Percentiles rank a stretch among this genome's conserved stretches.
These are phyloP conservation scores for Orchesellides sinensis DNA, from an alignment of 2,888 invertebrate genomes.

Conservation along the genomic window DNA sequence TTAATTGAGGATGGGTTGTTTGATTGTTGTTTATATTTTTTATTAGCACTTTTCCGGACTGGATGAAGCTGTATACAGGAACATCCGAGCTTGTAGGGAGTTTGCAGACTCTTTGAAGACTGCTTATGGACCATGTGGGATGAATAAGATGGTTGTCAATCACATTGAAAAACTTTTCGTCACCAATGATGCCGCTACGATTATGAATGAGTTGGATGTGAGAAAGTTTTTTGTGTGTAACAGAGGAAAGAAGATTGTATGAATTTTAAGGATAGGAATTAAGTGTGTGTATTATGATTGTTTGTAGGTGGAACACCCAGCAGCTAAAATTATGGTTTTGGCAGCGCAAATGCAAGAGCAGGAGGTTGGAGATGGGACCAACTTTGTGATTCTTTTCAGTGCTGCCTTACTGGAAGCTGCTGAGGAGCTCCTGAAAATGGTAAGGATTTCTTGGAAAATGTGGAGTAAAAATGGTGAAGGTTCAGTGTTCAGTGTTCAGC, in stretches of 20 bases:
- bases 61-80: conserved; percentile 97
- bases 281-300: not conserved
- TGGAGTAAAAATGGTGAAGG: no score
- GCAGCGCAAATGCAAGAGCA: conserved; percentile 99
- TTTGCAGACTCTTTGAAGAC: conserved; percentile 95
- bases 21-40: conserved; percentile 8
- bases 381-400: conserved; percentile 96
- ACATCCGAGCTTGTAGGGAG: conserved; percentile 97
- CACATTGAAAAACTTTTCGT: conserved; percentile 99
- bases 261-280: not conserved
- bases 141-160: conserved; percentile 99
- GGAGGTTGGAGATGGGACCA: conserved; percentile 99
- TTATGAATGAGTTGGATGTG: conserved; percentile 93
- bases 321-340: conserved; percentile 96
- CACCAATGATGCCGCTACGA: conserved; percentile 99
- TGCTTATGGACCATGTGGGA: conserved; percentile 98
- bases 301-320: conserved; percentile 94
- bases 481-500: no score
- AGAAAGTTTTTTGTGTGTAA: conserved; percentile 50
- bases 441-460: no score
- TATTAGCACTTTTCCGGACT: conserved; percentile 88
- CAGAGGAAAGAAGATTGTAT: not conserved
- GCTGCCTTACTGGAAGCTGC: conserved; percentile 95
- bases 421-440: conserved; percentile 92
- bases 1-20: conserved; percentile 14